Base-by-base conservation (phyloP, 2,113 vertebrate species). In the Paedocypris sp. region DNA sequence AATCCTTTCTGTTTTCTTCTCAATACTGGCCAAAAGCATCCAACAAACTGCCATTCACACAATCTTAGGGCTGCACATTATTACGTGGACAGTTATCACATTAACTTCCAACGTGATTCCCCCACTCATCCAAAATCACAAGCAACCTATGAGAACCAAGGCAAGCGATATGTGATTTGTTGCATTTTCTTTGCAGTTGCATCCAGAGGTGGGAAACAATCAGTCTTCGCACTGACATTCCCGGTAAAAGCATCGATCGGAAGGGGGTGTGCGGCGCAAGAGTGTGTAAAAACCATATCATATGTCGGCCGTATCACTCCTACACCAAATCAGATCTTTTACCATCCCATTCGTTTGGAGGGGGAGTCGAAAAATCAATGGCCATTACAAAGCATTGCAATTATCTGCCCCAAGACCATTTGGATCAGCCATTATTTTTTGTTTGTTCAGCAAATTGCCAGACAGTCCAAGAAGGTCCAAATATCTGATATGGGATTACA, bases 181-280 rank as follows among this genome's bases (percentile, higher is more conserved):
- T 1, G 2, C 54, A 20, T 58, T 58, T 43, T 41, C 29, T 58
- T 43, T 28, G 36, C 52, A 41, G 36, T 41, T 41, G 7, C 26
- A 22, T 33, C 46, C 23, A 5, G 18, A 11, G 54, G 39, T 59
- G 47, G 53, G 60, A 67, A 64, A 57, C 54, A 45, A 56, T 68
- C 60, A 64, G 48, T 68, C 65, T 60, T 43, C 19, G 20, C 28
- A 49, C 60, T 71, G 69, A 71, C 60, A 66, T 60, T 49, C 42
- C 42, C 47, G 59, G 60, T 68, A 71, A 71, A 71, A 64, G 60
- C 69, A 71, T 71, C 45, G 64, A 71, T 71, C 29, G 22, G 49
- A 28, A 26, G 60, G 62, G 49, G 60, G 69, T 33, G 49, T 50
- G 62, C 66, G 38, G 47, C 13, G 18, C 51, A 43, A 50, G 22